A percentile compares a stretch with the other conserved stretches of the same genome.
phyloP scores from a whole-genome alignment of 2,113 vertebrate genomes.

The Caracal caracal region DNA sequence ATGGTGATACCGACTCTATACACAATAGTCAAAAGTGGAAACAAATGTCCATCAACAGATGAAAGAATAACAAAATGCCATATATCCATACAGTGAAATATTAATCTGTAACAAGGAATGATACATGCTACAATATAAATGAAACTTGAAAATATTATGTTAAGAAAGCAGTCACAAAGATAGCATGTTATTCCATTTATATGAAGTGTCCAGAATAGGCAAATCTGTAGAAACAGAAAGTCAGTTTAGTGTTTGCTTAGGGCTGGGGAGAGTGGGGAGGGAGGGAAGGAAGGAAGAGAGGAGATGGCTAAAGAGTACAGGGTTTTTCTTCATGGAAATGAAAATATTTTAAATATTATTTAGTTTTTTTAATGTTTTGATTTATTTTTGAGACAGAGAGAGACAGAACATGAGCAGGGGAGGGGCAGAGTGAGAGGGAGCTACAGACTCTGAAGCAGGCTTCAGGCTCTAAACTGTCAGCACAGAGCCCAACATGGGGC shows the following conservation, averaged over 20 bases:
- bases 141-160: background rate
- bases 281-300: background rate
- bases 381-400: no score
- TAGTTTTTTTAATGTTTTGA: no score
- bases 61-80: background rate
- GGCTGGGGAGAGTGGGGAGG: no score
- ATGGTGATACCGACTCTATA: background rate
- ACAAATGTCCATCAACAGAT: background rate
- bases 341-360: background rate
- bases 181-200: background rate
- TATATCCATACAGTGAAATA: background rate
- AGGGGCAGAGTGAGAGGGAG: no score
- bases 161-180: slow-evolving; percentile 13
- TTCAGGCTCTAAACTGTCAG: no score
- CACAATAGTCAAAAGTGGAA: background rate
- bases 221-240: background rate
- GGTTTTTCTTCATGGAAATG: background rate
- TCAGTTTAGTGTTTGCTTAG: background rate
- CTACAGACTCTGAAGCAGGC: no score
- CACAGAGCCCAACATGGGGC: no score
- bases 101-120: background rate
- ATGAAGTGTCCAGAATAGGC: background rate
- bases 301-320: background rate
- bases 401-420: no score
- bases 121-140: background rate